A percentile compares a stretch with the other conserved stretches of the same genome.
phyloP scores from a whole-genome alignment of 2,113 vertebrate genomes.

The Polypterus senegalus region DNA sequence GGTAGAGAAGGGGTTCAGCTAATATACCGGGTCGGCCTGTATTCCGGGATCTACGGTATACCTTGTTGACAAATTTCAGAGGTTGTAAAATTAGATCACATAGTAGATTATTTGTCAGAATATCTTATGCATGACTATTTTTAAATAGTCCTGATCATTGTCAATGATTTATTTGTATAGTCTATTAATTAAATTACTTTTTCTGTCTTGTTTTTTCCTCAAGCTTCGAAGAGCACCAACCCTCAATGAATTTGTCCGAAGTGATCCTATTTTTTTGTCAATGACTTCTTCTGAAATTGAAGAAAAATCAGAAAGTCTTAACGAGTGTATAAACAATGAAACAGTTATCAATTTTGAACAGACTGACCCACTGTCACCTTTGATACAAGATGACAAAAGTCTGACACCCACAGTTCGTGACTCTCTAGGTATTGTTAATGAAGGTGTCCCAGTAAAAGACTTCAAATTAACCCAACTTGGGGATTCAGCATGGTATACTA shows the following conservation, averaged over 20 bases:
- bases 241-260: slow-evolving; percentile 35
- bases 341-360: slow-evolving; percentile 3
- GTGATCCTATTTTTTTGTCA: slow-evolving; percentile 16
- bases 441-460: slow-evolving; percentile 20
- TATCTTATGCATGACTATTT: no score
- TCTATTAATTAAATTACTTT: not conserved
- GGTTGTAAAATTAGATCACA: no score
- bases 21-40: no score
- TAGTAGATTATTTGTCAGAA: no score
- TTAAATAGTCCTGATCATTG: no score
- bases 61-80: no score
- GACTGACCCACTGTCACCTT: slow-evolving; percentile 7
- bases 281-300: slow-evolving; percentile 7
- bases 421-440: slow-evolving; percentile 23
- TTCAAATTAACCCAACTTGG: slow-evolving; percentile 17
- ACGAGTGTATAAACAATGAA: not conserved
- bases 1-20: no score
- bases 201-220: slow-evolving; percentile 8
- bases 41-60: no score
- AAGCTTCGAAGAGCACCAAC: slow-evolving; percentile 40
- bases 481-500: slow-evolving; percentile 9
- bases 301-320: not conserved
- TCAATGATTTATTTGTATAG: not conserved
- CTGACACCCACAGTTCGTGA: slow-evolving; percentile 13
- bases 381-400: slow-evolving; percentile 8